phyloP scores from a whole-genome alignment of 2,888 invertebrate species.

The Leistus spinibarbis region DNA sequence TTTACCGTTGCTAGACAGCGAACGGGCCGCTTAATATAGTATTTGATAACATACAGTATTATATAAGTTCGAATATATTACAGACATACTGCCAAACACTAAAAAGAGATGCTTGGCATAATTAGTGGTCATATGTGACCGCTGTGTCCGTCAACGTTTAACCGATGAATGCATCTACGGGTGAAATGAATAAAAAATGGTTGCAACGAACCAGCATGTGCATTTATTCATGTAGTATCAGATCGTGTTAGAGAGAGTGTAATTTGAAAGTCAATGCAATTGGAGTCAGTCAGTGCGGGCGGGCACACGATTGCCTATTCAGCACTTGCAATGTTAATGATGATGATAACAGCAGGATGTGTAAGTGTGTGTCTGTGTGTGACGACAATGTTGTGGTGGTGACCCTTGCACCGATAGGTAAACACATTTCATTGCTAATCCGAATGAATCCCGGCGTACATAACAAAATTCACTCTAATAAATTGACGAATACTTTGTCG shows the following conservation, averaged over 20 bases:
- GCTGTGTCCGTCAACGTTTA: too few relatives aligned
- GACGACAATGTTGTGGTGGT: neutral
- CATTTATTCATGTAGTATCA: neutral
- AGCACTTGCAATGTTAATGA: constrained; percentile 11
- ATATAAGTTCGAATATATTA: too few relatives aligned
- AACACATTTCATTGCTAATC: neutral
- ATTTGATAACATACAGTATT: too few relatives aligned
- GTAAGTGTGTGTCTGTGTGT: too few relatives aligned
- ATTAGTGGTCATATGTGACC: too few relatives aligned
- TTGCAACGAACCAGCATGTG: neutral
- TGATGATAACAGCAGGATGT: neutral
- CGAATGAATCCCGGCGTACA: neutral
- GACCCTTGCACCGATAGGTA: neutral
- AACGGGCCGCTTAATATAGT: too few relatives aligned
- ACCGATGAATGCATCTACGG: neutral
- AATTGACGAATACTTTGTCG: neutral
- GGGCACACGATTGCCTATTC: neutral
- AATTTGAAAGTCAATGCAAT: constrained; percentile 34
- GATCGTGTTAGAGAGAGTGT: neutral
- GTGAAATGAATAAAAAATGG: neutral
- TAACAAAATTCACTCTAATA: neutral
- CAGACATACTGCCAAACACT: too few relatives aligned
- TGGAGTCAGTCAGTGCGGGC: neutral
- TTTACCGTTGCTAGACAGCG: too few relatives aligned
- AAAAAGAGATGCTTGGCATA: too few relatives aligned